phyloP scores from a whole-genome alignment of 2,797 vertebrate species.

The Pogonophryne albipinna region DNA sequence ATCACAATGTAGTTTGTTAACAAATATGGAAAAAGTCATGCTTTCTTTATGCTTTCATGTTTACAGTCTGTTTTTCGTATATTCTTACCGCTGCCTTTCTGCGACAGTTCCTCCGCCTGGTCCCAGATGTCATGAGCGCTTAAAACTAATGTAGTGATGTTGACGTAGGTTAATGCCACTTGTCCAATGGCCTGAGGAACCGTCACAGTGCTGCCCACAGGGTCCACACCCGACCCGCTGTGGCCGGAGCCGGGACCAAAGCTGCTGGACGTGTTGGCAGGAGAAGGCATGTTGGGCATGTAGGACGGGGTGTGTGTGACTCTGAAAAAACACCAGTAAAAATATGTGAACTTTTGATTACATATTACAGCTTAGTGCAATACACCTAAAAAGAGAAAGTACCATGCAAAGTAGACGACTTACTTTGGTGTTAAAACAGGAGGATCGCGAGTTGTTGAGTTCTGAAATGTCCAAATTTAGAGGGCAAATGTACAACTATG shows the following conservation, averaged over 20 bases:
- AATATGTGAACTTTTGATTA: not conserved
- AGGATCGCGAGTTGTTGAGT: conserved; percentile 83
- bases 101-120: conserved; percentile 88
- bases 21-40: no score
- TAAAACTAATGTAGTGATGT: conserved; percentile 91
- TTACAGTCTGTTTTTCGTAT: not conserved
- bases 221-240: conserved; percentile 22
- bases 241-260: conserved; percentile 81
- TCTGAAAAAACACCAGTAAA: conserved; percentile 67
- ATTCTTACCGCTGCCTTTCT: conserved; percentile 88
- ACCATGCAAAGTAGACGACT: conserved; percentile 38
- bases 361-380: not conserved
- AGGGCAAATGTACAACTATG: not conserved
- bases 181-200: conserved; percentile 88
- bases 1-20: no score
- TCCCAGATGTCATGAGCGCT: conserved; percentile 93
- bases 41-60: not conserved
- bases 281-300: conserved; percentile 86
- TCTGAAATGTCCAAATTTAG: conserved; percentile 73
- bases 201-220: conserved; percentile 71
- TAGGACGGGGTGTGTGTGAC: conserved; percentile 86
- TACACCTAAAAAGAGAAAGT: not conserved
- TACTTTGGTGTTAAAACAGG: conserved; percentile 88
- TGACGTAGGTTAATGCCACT: conserved; percentile 90
- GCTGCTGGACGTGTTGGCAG: conserved; percentile 79